Evolutionary conservation across 2,888 invertebrate genomes (phyloP).

Genomic region (Drosophila emarginata): DNA sequence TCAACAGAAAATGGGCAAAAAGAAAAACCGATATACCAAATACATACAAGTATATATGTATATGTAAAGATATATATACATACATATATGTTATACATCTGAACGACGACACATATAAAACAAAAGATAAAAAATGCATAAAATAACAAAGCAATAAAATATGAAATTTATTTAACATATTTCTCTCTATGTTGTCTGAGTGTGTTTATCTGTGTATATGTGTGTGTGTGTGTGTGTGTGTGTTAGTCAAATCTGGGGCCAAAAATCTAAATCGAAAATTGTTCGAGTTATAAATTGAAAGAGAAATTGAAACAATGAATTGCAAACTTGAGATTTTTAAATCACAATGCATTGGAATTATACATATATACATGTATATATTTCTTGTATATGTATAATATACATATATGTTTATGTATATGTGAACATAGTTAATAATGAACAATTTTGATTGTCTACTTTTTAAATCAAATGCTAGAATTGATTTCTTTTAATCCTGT

Average conservation of each 20-base stretch:
- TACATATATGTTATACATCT: background rate
- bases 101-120: background rate
- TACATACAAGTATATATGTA: background rate
- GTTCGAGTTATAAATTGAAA: constrained; percentile 7
- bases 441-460: background rate
- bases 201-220: background rate
- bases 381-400: no score
- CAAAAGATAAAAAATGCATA: constrained; percentile 6
- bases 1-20: constrained; percentile 51
- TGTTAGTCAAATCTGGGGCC: constrained; percentile 25
- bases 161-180: constrained; percentile 16
- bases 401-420: no score
- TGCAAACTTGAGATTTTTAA: constrained; percentile 1
- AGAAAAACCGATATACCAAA: constrained; percentile 18
- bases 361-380: no score
- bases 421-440: background rate
- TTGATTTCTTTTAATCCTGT: background rate
- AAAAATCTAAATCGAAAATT: constrained; percentile 7
- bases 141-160: constrained; percentile 11
- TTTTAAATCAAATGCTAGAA: background rate
- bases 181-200: background rate
- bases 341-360: background rate
- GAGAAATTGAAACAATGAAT: background rate
- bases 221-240: background rate
- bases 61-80: background rate